Base-by-base conservation (phyloP, 2,797 vertebrate species). In the Nyctalus aviator region DNA sequence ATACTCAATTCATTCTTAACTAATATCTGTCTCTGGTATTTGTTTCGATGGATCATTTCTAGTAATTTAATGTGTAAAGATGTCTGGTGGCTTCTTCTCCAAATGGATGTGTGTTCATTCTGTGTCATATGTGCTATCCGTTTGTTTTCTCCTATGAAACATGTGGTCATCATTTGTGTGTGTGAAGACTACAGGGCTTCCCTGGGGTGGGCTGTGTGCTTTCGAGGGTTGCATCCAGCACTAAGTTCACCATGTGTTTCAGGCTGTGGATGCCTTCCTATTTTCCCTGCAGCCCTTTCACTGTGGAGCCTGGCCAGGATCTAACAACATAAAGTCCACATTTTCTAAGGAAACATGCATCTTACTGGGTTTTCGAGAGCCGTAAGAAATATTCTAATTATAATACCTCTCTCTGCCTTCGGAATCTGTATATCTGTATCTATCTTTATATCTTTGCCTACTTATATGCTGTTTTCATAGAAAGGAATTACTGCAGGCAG, bases 121-220 rank as follows among this genome's bases (percentile, higher is more conserved):
- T 68, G 23, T 73, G 41, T 64, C 59, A 48, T 37, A 7, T 37
- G 5, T 89, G 6, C 35, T 48, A 25, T 37, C 44, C 8, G 8
- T 90, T 96, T 86, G 57, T 89, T 91, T 86, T 53, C 59, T 91
- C 2, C 37, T 53, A 55, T 50, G 48, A 92, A 87, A 71, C 41
- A 50, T 37, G 77, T 82, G 90, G 35, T 93, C 32, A n/a, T 94
- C 27, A 23, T 86, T 91, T 69, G 59, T 84, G 66, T 87, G 48
- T 77, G 62, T 14, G 44, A 81, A 84, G 66, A 55, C 35, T 87
- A 14, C 10, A 68, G 35, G 6, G 30, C 12, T 94, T 91, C 77
- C 35, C 79, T 75, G 41, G 0, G 17, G 72, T 64, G 69, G 30
- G 30, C 15, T 53, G 9, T 68, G 59, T 35, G 15, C 27, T 90